These are phyloP conservation scores for Pseudococcus longispinus DNA, from an alignment of 2,888 invertebrate genomes.

Conservation along the genomic window DNA sequence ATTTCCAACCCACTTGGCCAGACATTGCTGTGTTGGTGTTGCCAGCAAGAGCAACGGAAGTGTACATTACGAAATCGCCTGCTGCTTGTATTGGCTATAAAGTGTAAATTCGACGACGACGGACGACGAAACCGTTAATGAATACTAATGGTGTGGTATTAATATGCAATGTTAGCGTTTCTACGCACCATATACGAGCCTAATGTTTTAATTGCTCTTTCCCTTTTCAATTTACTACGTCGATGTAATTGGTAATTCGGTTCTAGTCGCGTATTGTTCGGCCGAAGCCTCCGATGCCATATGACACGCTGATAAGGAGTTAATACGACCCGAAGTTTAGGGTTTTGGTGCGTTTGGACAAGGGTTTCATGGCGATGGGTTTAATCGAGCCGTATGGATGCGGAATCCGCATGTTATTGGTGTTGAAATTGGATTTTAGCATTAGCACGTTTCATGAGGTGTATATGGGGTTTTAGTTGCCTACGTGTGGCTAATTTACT, in stretches of 20 bases:
- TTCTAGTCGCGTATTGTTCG: background rate
- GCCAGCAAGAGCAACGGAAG: too few species aligned
- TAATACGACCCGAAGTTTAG: background rate
- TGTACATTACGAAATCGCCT: conserved; percentile 1
- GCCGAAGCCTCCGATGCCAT: too few species aligned
- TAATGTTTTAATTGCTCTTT: conserved; percentile 45
- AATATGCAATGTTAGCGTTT: conserved; percentile 37
- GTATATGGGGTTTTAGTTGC: background rate
- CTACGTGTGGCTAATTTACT: background rate
- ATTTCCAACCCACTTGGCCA: conserved; percentile 26
- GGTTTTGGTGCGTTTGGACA: background rate
- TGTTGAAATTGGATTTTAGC: background rate
- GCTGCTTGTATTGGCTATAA: background rate
- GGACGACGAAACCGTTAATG: conserved; percentile 25
- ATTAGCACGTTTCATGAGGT: background rate
- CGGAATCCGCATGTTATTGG: background rate
- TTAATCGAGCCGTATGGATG: background rate
- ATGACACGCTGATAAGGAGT: background rate
- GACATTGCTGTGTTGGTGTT: background rate
- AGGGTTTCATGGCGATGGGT: background rate
- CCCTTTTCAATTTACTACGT: conserved; percentile 23
- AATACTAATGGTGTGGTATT: conserved; percentile 42
- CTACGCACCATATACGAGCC: conserved; percentile 36
- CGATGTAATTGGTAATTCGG: conserved; percentile 3
- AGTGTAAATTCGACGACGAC: background rate